phyloP scores from a whole-genome alignment of 2,113 vertebrate species.

The Oryzias javanicus region DNA sequence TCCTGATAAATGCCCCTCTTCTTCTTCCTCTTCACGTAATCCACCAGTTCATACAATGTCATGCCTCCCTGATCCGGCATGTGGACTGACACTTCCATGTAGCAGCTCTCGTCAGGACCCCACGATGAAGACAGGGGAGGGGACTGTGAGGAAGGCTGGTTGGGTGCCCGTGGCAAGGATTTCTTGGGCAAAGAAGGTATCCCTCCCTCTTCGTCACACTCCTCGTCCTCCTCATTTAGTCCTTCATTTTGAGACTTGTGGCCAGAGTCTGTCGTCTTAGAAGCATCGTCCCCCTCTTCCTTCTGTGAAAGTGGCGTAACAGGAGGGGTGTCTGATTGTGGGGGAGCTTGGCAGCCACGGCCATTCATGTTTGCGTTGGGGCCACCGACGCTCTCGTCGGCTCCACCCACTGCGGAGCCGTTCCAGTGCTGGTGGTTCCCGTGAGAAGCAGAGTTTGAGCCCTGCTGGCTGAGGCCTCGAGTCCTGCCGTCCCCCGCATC shows the following conservation, averaged over 20 bases:
- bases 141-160: conserved; percentile 61
- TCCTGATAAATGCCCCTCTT: conserved; percentile 83
- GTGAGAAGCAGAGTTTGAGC: conserved; percentile 44
- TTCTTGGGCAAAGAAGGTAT: conserved; percentile 82
- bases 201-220: conserved; percentile 42
- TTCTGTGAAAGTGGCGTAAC: conserved; percentile 75
- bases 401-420: conserved; percentile 67
- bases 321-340: conserved; percentile 80
- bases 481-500: conserved; percentile 67
- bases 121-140: conserved; percentile 57
- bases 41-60: conserved; percentile 72
- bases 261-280: conserved; percentile 16
- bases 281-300: conserved; percentile 4
- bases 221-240: conserved; percentile 28
- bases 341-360: conserved; percentile 69
- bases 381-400: conserved; percentile 29
- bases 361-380: conserved; percentile 74
- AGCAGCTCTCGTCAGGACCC: conserved; percentile 50
- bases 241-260: conserved; percentile 31
- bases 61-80: conserved; percentile 76
- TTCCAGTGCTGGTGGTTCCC: conserved; percentile 80
- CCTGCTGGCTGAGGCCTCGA: conserved; percentile 55
- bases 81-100: conserved; percentile 73
- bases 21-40: conserved; percentile 76
- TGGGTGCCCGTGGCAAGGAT: conserved; percentile 72